These are phyloP conservation scores for Fissipunctia ypsillon DNA, from an alignment of 2,888 invertebrate species.

Conservation along the genomic window DNA sequence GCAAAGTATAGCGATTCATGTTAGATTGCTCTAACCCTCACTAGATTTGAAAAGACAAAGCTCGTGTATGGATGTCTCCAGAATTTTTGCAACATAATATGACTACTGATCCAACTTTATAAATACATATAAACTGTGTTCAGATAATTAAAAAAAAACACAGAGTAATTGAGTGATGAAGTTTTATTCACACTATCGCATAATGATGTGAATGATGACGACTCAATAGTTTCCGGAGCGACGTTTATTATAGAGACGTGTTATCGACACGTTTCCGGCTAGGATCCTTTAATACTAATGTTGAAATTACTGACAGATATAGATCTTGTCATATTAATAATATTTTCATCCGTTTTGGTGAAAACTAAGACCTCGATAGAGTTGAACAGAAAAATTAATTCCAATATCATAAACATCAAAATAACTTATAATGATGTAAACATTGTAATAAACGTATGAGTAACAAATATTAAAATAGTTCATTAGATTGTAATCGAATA, in stretches of 20 bases:
- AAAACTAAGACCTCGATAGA: not conserved
- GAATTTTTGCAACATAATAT: not conserved
- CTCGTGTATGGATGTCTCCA: not conserved
- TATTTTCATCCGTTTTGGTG: not conserved
- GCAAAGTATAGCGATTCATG: not conserved
- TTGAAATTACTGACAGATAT: conserved; percentile 37
- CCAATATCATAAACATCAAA: not conserved
- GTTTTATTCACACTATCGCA: conserved; percentile 27
- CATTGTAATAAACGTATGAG: conserved; percentile 11
- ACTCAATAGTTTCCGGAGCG: conserved; percentile 60
- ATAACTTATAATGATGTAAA: conserved; percentile 30
- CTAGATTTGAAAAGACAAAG: not conserved
- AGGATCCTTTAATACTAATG: conserved; percentile 40
- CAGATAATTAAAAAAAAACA: conserved; percentile 1
- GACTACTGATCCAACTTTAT: not conserved
- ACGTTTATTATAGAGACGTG: conserved; percentile 34
- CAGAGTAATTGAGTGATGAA: conserved; percentile 21
- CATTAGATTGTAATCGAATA: conserved; percentile 49
- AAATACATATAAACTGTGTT: conserved; percentile 10
- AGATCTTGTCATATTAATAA: conserved; percentile 17
- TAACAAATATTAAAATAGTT: conserved; percentile 43
- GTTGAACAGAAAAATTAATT: not conserved
- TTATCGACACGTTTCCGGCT: conserved; percentile 60
- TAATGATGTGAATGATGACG: conserved; percentile 43
- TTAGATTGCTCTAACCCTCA: not conserved